phyloP scores from a whole-genome alignment of 2,888 invertebrate genomes.

The Dimorphilus gyrociliatus region DNA sequence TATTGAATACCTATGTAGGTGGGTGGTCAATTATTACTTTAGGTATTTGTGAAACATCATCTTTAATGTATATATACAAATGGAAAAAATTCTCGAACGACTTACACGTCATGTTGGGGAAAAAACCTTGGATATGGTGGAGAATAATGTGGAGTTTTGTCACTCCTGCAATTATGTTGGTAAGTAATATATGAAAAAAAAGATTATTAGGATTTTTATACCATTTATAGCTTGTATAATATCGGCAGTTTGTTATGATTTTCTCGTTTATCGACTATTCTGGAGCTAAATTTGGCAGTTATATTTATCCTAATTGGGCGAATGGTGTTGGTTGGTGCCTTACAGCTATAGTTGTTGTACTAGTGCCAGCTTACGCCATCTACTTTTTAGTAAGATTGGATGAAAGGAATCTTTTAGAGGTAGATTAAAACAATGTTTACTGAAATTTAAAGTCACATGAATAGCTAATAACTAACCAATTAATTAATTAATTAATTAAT shows the following conservation, averaged over 20 bases:
- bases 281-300: constrained; percentile 32
- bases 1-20: constrained; percentile 33
- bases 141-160: constrained; percentile 17
- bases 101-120: constrained; percentile 24
- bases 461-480: too few relatives aligned
- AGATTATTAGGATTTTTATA: too few relatives aligned
- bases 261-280: constrained; percentile 14
- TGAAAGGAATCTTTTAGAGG: too few relatives aligned
- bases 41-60: constrained; percentile 45
- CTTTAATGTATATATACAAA: too few relatives aligned
- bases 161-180: constrained; percentile 18
- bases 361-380: constrained; percentile 23
- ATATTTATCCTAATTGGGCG: constrained; percentile 14
- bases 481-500: too few relatives aligned
- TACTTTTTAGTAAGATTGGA: too few relatives aligned
- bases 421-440: too few relatives aligned
- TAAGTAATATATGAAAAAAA: too few relatives aligned
- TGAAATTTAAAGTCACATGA: too few relatives aligned
- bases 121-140: constrained; percentile 21
- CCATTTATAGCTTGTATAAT: too few relatives aligned
- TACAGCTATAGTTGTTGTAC: constrained; percentile 22
- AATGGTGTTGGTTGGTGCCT: constrained; percentile 18
- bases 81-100: constrained; percentile 25
- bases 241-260: constrained; percentile 12
- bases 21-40: constrained; percentile 46